Conservation (phyloP, 2,888 invertebrate species). For the Cremastobaeus sp. region DNA sequence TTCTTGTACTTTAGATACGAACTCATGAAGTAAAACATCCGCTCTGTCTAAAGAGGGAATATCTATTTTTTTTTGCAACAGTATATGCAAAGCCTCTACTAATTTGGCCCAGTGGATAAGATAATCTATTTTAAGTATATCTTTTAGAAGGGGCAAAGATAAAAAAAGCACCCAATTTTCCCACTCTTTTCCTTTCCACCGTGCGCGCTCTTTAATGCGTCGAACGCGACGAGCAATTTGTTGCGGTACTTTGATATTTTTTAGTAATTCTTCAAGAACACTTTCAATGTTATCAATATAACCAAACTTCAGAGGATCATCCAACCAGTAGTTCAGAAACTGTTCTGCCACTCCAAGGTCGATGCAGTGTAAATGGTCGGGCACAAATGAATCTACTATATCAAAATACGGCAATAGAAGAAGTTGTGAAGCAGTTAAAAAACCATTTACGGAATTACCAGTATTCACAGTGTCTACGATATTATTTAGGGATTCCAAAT, state of each 20-base stretch:
- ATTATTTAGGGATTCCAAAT: not conserved
- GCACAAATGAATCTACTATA: conserved; percentile 40
- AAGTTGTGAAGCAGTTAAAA: not conserved
- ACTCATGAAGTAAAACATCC: not conserved
- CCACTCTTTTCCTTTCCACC: conserved; percentile 7
- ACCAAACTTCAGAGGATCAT: not conserved
- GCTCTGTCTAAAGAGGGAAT: not conserved
- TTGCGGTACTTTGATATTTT: not conserved
- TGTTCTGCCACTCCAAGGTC: not conserved
- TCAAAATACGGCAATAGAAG: conserved; percentile 33
- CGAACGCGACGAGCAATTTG: not conserved
- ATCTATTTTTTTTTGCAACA: not conserved
- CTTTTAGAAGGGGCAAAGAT: not conserved
- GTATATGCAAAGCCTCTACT: not conserved
- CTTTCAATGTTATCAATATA: not conserved
- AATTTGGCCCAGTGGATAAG: not conserved
- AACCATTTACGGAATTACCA: not conserved
- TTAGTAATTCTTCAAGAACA: not conserved
- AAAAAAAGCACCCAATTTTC: conserved; percentile 5
- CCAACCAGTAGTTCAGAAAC: not conserved
- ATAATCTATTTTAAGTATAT: not conserved
- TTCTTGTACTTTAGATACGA: not conserved
- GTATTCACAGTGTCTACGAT: not conserved
- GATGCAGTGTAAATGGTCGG: conserved; percentile 15
- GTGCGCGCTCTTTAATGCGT: not conserved